phyloP scores from a whole-genome alignment of 2,113 vertebrate genomes.

The Cranoglanis bouderius region DNA sequence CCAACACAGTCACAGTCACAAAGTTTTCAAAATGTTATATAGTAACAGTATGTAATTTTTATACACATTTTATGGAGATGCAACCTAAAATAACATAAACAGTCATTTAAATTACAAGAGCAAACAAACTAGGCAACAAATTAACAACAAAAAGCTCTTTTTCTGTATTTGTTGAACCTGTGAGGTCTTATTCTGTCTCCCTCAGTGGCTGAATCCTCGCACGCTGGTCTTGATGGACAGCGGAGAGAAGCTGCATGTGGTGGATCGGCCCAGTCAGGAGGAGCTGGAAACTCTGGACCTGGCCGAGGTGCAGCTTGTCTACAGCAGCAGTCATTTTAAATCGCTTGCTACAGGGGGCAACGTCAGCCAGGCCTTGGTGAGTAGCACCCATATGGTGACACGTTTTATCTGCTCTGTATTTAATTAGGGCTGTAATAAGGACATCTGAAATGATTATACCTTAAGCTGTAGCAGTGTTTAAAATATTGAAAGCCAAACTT shows the following conservation, averaged over 20 bases:
- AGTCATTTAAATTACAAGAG: background rate
- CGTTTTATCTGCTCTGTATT: background rate
- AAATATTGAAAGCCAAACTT: background rate
- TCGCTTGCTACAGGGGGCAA: conserved; percentile 95
- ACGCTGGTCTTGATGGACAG: conserved; percentile 92
- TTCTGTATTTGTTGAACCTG: background rate
- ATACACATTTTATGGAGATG: background rate
- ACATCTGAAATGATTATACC: background rate
- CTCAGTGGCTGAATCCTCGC: conserved; percentile 93
- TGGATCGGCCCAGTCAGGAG: conserved; percentile 92
- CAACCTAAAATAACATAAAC: background rate
- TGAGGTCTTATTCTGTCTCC: background rate
- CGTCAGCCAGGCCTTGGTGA: conserved; percentile 85
- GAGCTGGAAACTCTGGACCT: conserved; percentile 90
- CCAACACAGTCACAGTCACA: background rate
- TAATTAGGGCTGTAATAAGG: background rate
- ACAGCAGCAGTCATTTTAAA: conserved; percentile 98
- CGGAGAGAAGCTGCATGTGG: conserved; percentile 89
- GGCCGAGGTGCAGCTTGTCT: conserved; percentile 92
- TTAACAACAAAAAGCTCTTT: background rate
- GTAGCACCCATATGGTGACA: background rate
- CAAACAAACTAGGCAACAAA: background rate
- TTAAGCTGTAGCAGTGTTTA: background rate
- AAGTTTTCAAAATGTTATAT: background rate
- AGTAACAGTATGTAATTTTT: background rate